Conservation (phyloP, 1,140 invertebrate species). For the Uloborus diversus region DNA sequence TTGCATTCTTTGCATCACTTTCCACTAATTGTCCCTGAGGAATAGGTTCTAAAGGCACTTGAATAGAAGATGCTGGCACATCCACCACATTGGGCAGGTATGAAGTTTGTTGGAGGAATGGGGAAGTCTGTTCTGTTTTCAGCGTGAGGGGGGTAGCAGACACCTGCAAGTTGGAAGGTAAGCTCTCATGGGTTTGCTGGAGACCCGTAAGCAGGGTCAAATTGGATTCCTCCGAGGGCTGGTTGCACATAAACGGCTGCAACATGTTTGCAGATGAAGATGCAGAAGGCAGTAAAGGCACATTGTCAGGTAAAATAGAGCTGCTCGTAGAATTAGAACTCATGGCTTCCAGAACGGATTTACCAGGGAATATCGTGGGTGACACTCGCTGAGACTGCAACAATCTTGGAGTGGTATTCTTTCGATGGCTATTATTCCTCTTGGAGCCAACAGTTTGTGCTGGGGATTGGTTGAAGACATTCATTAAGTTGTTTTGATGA, state of each 20-base stretch:
- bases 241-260: constrained; percentile 26
- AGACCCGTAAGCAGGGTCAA: constrained; percentile 18
- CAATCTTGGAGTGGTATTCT: neutral
- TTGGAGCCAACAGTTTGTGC: neutral
- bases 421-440: constrained; percentile 7
- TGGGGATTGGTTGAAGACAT: constrained; percentile 3
- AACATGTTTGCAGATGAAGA: constrained; percentile 20
- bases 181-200: constrained; percentile 22
- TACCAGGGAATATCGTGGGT: neutral
- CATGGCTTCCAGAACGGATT: constrained; percentile 15
- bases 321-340: neutral
- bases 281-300: constrained; percentile 30
- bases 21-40: constrained; percentile 19
- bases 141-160: neutral
- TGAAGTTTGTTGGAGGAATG: constrained; percentile 32
- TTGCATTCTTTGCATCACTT: constrained; percentile 14
- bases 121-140: constrained; percentile 15
- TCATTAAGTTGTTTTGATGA: neutral
- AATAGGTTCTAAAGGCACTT: constrained; percentile 50
- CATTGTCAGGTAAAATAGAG: constrained; percentile 10
- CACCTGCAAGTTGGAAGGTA: constrained; percentile 15
- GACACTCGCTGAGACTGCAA: neutral
- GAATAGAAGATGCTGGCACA: constrained; percentile 8
- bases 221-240: constrained; percentile 12
- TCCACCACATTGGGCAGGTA: constrained; percentile 21